Evolutionary conservation across 2,113 vertebrate genomes (phyloP).

Genomic region (Gasterosteus aculeatus): DNA sequence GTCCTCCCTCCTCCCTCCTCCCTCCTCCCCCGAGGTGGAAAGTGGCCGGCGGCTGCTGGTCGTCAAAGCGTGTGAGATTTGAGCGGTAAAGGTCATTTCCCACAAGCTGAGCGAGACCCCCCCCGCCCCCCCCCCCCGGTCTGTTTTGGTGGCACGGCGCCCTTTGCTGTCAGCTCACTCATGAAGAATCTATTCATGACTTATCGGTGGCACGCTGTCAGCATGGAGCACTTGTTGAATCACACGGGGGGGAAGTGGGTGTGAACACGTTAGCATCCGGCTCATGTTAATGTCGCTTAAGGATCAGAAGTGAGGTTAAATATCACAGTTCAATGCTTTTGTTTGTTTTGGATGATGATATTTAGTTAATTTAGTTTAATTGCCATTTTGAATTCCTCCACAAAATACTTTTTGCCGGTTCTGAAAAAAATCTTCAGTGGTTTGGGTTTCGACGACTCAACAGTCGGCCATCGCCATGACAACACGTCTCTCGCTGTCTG

Average conservation of each 20-base stretch:
- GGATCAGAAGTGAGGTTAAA: background rate
- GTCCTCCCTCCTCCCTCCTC: background rate
- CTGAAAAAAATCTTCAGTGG: no score
- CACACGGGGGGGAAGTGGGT: slow-evolving; percentile 30
- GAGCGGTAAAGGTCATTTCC: background rate
- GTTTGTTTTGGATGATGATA: background rate
- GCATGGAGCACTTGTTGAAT: slow-evolving; percentile 13
- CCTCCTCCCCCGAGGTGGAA: slow-evolving; percentile 28
- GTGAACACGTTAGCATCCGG: slow-evolving; percentile 5
- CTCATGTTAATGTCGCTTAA: background rate
- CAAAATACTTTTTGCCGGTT: no score
- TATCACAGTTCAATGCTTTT: background rate
- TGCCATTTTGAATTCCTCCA: no score
- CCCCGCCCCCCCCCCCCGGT: no score
- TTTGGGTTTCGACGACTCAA: no score
- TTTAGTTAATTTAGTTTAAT: background rate
- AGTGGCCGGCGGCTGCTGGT: slow-evolving; percentile 18
- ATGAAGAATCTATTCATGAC: slow-evolving; percentile 15
- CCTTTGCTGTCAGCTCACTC: slow-evolving; percentile 37
- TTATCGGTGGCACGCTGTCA: slow-evolving; percentile 57
- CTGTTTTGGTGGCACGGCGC: background rate
- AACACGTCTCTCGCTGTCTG: background rate
- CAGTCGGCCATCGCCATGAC: background rate
- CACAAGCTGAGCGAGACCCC: background rate
- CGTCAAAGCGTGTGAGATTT: background rate